These are phyloP conservation scores for Procambarus clarkii DNA, from an alignment of 1,140 invertebrate genomes.

Conservation along the genomic window DNA sequence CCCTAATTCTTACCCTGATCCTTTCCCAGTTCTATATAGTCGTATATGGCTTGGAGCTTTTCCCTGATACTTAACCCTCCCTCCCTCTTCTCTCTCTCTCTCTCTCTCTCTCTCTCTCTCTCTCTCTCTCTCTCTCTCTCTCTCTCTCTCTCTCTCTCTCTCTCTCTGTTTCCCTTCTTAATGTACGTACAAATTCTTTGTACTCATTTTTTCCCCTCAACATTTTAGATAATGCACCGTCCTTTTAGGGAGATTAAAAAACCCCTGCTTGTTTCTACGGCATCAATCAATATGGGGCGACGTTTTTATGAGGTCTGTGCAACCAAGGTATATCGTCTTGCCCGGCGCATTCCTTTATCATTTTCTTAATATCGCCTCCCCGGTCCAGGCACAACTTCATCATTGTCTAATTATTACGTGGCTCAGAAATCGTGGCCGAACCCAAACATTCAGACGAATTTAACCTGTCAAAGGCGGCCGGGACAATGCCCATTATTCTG, in stretches of 20 bases:
- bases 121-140: conserved; percentile 17
- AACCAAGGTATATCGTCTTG: conserved; percentile 36
- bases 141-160: conserved; percentile 26
- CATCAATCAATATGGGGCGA: conserved; percentile 54
- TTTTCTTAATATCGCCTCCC: conserved; percentile 61
- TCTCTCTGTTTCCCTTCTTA: conserved; percentile 12
- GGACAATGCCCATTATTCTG: conserved; percentile 65
- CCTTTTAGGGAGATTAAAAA: conserved; percentile 52
- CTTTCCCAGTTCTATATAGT: no score
- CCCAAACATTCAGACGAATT: conserved; percentile 68
- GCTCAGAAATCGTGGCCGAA: conserved; percentile 61
- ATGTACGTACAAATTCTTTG: neutral
- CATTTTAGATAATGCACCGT: conserved; percentile 33
- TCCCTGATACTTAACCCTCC: no score
- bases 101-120: conserved; percentile 24
- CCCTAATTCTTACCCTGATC: no score
- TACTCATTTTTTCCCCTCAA: neutral
- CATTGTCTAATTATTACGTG: conserved; percentile 70
- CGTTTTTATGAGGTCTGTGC: conserved; percentile 47
- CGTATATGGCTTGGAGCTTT: no score
- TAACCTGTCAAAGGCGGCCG: conserved; percentile 66
- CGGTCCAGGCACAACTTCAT: conserved; percentile 60
- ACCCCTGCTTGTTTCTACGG: conserved; percentile 27
- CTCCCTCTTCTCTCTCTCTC: no score
- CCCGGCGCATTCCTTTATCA: conserved; percentile 64